These are phyloP conservation scores for Pinna nobilis DNA, from an alignment of 1,140 invertebrate genomes.

Conservation along the genomic window DNA sequence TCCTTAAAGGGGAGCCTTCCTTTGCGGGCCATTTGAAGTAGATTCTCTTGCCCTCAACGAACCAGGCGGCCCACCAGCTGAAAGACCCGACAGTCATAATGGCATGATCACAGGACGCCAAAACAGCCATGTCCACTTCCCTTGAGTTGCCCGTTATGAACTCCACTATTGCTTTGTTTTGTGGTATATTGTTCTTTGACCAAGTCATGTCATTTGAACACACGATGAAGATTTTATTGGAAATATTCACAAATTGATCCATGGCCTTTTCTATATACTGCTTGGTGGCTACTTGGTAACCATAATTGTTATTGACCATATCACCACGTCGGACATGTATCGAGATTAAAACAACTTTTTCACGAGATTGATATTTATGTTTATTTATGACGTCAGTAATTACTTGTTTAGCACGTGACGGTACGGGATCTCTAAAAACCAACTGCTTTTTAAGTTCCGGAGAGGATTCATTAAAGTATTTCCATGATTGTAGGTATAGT, in stretches of 20 bases:
- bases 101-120: constrained; percentile 50
- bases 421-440: constrained; percentile 24
- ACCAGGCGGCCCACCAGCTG: constrained; percentile 61
- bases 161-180: constrained; percentile 6
- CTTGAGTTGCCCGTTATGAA: constrained; percentile 6
- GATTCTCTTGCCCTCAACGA: constrained; percentile 51
- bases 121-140: constrained; percentile 52
- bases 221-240: constrained; percentile 41
- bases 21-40: constrained; percentile 48
- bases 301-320: constrained; percentile 25
- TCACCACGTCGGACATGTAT: constrained; percentile 52
- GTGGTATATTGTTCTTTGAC: constrained; percentile 29
- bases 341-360: constrained; percentile 32
- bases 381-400: constrained; percentile 8
- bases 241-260: constrained; percentile 33
- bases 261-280: constrained; percentile 44
- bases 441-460: constrained; percentile 37
- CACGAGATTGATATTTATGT: constrained; percentile 12
- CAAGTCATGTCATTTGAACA: constrained; percentile 42
- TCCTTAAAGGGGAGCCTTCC: constrained; percentile 18
- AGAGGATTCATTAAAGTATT: constrained; percentile 41
- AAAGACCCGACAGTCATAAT: constrained; percentile 56
- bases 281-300: constrained; percentile 38
- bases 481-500: constrained; percentile 47
- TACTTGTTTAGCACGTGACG: constrained; percentile 11